Base-by-base conservation (phyloP, 1,140 invertebrate genomes). In the Teleopsis dalmanni region DNA sequence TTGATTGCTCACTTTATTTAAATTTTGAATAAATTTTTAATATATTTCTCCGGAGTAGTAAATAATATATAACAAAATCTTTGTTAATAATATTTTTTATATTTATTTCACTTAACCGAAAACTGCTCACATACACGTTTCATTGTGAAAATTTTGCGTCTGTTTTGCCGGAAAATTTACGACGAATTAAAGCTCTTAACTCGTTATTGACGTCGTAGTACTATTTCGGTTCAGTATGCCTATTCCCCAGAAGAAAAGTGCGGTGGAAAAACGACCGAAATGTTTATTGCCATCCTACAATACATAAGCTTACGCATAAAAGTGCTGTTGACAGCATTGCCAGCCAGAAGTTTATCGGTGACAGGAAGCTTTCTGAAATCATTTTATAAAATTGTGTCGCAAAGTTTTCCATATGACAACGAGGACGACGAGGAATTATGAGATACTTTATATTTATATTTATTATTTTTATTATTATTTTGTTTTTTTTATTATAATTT, bases 121-220 rank as follows among this genome's bases (percentile, higher is more conserved):
- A n/a, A n/a, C n/a, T n/a, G 7, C 18, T 23, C 25, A 26, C 23
- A 16, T 14, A 10, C 35, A 37, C 36, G 35, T 23, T 43, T 29
- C 16, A 21, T 35, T 34, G 19, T 19, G 31, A 26, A 37, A 43
- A 34, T 37, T 25, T 47, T 35, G 46, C 50, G 63, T 67, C 64
- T 67, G 59, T 67, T 67, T 54, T 67, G 64, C 64, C 64, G 64
- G 64, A 67, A 67, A 67, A 66, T 64, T 64, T 54, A 62, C 64
- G 58, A 66, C 61, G 53, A 60, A 62, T 64, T 60, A 55, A 53
- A 66, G 64, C 63, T 64, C 62, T 44, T 46, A 22, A 29, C 16
- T 19, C n/a, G n/a, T 36, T 21, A 10, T 37, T 18, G 9, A 9
- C 18, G 11, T 29, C 47, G 37, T 11, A 27, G 2, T 37, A n/a